Percentiles rank a stretch among this genome's conserved stretches.
phyloP scores from a whole-genome alignment of 2,113 vertebrate genomes.

The Indicator maculatus region DNA sequence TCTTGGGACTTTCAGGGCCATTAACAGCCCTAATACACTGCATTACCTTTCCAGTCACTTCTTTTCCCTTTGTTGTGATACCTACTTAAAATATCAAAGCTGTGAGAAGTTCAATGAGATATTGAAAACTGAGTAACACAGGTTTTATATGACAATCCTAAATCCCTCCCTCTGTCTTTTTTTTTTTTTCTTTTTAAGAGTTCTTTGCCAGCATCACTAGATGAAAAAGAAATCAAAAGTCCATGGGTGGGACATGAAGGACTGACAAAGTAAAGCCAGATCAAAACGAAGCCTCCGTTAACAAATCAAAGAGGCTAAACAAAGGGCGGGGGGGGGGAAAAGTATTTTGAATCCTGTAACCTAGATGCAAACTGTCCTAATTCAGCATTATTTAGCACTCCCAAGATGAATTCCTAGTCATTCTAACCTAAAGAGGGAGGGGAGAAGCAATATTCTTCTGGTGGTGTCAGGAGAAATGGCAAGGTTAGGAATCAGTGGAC shows the following conservation, averaged over 20 bases:
- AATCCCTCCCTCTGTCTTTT: conserved; percentile 71
- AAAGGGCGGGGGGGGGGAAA: conserved; percentile 68
- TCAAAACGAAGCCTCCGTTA: conserved; percentile 83
- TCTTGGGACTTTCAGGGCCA: conserved; percentile 74
- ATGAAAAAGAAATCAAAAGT: conserved; percentile 83
- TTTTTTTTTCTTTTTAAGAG: conserved; percentile 6
- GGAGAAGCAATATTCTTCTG: background rate
- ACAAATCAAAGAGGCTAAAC: conserved; percentile 82
- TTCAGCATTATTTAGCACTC: conserved; percentile 30
- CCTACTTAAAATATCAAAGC: conserved; percentile 96
- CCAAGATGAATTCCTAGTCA: background rate
- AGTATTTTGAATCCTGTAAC: conserved; percentile 68
- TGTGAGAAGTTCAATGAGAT: conserved; percentile 84
- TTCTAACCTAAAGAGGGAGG: background rate
- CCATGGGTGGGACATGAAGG: conserved; percentile 81
- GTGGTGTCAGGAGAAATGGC: background rate
- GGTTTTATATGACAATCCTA: conserved; percentile 88
- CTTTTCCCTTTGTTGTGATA: conserved; percentile 86
- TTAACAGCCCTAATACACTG: conserved; percentile 77
- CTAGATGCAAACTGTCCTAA: conserved; percentile 69
- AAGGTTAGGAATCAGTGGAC: background rate
- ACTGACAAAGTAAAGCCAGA: conserved; percentile 76
- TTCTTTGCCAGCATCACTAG: conserved; percentile 73
- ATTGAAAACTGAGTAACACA: conserved; percentile 91
- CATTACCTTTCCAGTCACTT: conserved; percentile 79